A percentile compares a stretch with the other conserved stretches of the same genome.
Evolutionary conservation across 2,888 invertebrate species (phyloP).

Genomic region (Drosophila austrosaltans): DNA sequence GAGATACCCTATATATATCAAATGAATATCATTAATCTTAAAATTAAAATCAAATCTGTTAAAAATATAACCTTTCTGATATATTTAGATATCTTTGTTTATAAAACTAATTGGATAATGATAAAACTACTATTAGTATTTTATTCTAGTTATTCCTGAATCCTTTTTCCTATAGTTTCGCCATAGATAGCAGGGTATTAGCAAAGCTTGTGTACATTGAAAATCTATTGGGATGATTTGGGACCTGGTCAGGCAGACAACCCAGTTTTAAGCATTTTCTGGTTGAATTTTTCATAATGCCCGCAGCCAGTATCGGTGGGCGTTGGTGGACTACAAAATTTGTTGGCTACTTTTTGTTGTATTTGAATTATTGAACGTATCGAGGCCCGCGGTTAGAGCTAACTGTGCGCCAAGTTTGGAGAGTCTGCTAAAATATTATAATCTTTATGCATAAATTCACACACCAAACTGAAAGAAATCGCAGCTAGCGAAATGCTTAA

Average conservation of each 20-base stretch:
- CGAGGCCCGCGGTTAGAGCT: constrained; percentile 64
- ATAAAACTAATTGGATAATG: too few relatives aligned
- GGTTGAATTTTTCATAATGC: constrained; percentile 14
- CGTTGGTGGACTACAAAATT: constrained; percentile 61
- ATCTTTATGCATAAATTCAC: constrained; percentile 78
- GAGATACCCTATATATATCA: neutral
- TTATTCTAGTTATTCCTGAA: neutral
- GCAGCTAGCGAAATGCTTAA: constrained; percentile 53
- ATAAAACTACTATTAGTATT: too few relatives aligned
- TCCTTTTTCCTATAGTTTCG: neutral
- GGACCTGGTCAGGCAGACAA: constrained; percentile 21
- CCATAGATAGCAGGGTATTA: neutral
- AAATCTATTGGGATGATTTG: neutral
- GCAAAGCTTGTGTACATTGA: neutral
- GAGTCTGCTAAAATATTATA: constrained; percentile 69
- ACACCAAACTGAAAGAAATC: constrained; percentile 53
- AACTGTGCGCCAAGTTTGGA: constrained; percentile 62
- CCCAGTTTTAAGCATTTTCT: constrained; percentile 41
- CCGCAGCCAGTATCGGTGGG: constrained; percentile 50
- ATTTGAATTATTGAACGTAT: constrained; percentile 79
- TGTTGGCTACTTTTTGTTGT: constrained; percentile 69
- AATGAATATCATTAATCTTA: neutral
- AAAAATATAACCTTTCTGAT: too few relatives aligned
- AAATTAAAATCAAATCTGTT: too few relatives aligned
- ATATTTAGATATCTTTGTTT: too few relatives aligned